Conservation (phyloP, 2,113 vertebrate species). For the Phylloscopus trochilus region DNA sequence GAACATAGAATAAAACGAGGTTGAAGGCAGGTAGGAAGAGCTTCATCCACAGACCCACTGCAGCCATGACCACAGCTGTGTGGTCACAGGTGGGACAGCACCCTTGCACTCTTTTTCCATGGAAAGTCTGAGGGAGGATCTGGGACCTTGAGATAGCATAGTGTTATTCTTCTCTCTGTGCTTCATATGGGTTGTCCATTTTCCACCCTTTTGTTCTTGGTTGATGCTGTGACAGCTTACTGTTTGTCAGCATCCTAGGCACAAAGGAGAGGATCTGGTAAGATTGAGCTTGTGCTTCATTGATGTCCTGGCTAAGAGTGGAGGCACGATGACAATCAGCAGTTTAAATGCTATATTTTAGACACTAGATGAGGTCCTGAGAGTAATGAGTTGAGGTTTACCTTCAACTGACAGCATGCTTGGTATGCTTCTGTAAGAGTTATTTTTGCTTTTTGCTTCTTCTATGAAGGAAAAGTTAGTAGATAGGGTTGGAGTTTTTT, state of each 20-base stretch:
- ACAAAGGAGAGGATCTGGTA: neutral
- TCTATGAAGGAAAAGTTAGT: neutral
- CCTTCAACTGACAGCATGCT: neutral
- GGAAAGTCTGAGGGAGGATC: neutral
- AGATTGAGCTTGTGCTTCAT: neutral
- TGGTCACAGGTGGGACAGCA: neutral
- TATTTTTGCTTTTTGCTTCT: neutral
- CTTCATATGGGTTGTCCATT: neutral
- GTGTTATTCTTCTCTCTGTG: neutral
- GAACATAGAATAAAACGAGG: neutral
- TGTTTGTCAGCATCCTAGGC: neutral
- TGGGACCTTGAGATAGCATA: accelerated
- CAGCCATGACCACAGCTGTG: neutral
- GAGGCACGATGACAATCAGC: neutral
- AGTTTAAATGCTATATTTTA: neutral
- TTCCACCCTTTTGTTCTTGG: neutral
- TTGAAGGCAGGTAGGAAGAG: neutral
- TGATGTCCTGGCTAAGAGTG: neutral
- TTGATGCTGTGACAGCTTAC: neutral
- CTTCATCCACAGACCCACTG: neutral
- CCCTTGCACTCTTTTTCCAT: neutral
- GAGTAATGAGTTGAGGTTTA: neutral
- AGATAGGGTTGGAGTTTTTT: neutral
- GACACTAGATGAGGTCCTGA: neutral
- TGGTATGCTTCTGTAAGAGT: neutral